Base-by-base conservation (phyloP, 2,888 invertebrate genomes). In the Coelopa pilipes region DNA sequence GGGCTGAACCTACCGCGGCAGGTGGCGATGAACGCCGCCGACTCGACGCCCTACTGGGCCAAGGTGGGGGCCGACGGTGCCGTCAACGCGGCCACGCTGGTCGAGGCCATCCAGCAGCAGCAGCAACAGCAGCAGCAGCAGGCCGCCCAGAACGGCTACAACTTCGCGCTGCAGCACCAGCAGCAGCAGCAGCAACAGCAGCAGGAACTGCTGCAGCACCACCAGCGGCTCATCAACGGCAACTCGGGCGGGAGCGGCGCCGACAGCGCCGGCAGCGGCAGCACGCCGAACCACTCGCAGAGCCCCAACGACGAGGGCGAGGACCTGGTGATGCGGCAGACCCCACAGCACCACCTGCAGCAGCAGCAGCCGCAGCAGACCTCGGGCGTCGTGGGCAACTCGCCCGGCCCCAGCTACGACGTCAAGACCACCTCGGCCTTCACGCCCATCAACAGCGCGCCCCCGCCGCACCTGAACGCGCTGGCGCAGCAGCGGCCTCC, bases 391-490 rank as follows among this genome's bases (percentile, higher is more conserved):
- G 78, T 79, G 45, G 80, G 81, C 47, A 79, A 80, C 24, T 78
- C 81, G 9, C 79, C 82, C 13, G 87, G 88, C 78, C 85, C 88
- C 12, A 69, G 75, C 24, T 80, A 80, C 34, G 80, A 80, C 70
- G 77, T 80, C 34, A 80, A 80, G 12, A 92, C 93, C 66, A 93
- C 93, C 78, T 95, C 95, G 24, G 97, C 97, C 77, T 98, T 98
- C 88, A 97, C 97, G 69, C 97, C 97, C 53, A 96, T 97, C 83
- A 96, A 94, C 83, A 94, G 93, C 53, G 89, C 91, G 77, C 93
- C 95, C 91, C 89, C 91, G 77, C 93, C 93, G 74, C 95, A 94
- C 86, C 89, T 94, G 78, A 92, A 93, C 78, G 87, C 92, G 77
- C 63, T 78, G 47, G 79, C 79, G 17, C 85, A 84, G 66, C 86